phyloP scores from a whole-genome alignment of 2,888 invertebrate species.

The Colostygia pectinataria region DNA sequence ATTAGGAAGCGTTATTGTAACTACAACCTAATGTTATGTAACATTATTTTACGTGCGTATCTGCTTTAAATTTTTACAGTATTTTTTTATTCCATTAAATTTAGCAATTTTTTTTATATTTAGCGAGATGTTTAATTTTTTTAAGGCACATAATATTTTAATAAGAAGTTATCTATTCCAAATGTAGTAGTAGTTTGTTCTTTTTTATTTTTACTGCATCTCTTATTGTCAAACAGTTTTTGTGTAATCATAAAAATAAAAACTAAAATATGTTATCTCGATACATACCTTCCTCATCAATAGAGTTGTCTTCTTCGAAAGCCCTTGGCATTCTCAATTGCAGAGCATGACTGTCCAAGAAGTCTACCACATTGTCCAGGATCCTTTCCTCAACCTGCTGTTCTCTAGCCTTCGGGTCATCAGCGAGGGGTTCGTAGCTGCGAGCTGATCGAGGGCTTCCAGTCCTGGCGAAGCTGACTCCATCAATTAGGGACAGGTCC shows the following conservation, averaged over 20 bases:
- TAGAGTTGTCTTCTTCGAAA: conserved; percentile 70
- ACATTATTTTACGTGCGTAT: no score
- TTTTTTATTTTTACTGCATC: no score
- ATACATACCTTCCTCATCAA: conserved; percentile 73
- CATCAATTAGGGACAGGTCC: conserved; percentile 66
- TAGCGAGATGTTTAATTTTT: no score
- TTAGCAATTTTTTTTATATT: no score
- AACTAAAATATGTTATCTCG: no score
- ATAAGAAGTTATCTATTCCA: no score
- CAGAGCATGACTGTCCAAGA: conserved; percentile 69
- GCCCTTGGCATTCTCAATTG: conserved; percentile 75
- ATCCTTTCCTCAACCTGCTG: conserved; percentile 72
- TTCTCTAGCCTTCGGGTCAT: conserved; percentile 71
- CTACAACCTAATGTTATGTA: background rate
- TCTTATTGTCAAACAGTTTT: no score
- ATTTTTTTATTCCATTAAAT: no score
- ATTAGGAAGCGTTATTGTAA: conserved; percentile 7
- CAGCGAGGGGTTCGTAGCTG: conserved; percentile 70
- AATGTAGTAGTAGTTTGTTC: no score
- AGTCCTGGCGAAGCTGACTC: conserved; percentile 67
- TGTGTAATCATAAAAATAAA: no score
- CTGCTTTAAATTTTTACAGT: no score
- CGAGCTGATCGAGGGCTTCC: conserved; percentile 71
- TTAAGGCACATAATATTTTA: no score
- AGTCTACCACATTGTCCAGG: conserved; percentile 73